These are phyloP conservation scores for Drosophila cardini DNA, from an alignment of 1,140 invertebrate species.

Conservation along the genomic window DNA sequence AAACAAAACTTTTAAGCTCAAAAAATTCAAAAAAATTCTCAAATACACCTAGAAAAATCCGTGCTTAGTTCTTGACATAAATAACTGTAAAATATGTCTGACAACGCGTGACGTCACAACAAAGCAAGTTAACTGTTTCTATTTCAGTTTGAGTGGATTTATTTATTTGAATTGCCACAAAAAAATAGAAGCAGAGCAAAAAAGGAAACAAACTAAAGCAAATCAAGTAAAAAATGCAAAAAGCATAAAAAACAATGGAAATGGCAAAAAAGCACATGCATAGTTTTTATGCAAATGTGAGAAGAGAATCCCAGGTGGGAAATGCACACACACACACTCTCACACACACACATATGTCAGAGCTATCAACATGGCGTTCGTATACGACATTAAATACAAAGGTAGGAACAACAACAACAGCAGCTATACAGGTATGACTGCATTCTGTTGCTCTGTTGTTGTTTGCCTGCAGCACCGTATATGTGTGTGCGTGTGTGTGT, in stretches of 20 bases:
- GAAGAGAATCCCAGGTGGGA: conserved; percentile 34
- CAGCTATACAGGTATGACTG: neutral
- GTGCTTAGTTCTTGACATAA: conserved; percentile 11
- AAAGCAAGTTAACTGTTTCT: conserved; percentile 19
- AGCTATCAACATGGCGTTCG: conserved; percentile 39
- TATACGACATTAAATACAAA: conserved; percentile 62
- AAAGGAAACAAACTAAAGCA: conserved; percentile 18
- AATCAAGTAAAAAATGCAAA: conserved; percentile 28
- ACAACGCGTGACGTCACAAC: conserved; percentile 27
- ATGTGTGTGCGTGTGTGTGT: conserved; percentile 46
- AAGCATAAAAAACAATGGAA: conserved; percentile 23
- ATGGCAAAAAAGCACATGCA: conserved; percentile 54
- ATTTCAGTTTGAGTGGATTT: conserved; percentile 65
- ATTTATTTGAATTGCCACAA: conserved; percentile 47
- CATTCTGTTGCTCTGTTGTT: conserved; percentile 42
- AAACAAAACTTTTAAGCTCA: too few species aligned
- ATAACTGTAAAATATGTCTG: conserved; percentile 45
- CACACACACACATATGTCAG: conserved; percentile 8
- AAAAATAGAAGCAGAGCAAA: conserved; percentile 15
- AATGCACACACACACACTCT: conserved; percentile 19
- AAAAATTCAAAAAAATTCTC: too few species aligned
- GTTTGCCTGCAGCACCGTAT: conserved; percentile 7
- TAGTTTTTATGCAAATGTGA: conserved; percentile 74
- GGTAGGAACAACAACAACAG: conserved; percentile 31
- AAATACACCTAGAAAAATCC: too few species aligned